Evolutionary conservation across 2,888 invertebrate species (phyloP).

Genomic region (Desoria tigrina): DNA sequence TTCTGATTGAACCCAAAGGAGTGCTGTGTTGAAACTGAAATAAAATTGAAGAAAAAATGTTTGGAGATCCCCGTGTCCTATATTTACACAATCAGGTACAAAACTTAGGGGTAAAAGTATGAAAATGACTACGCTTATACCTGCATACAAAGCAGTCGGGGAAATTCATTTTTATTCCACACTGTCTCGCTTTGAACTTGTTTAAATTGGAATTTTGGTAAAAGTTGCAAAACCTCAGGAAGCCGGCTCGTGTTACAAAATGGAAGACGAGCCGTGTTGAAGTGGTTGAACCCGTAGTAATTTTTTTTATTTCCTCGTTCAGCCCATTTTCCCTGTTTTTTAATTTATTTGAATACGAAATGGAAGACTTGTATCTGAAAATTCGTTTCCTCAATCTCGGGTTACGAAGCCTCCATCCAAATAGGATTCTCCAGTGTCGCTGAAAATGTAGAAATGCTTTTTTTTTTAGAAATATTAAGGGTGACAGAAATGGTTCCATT

Average conservation of each 20-base stretch:
- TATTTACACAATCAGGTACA: slow-evolving; percentile 31
- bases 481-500: slow-evolving; percentile 4
- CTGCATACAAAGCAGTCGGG: no score
- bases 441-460: background rate
- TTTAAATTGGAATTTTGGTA: background rate
- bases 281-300: background rate
- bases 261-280: background rate
- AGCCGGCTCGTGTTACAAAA: background rate
- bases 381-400: no score
- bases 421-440: background rate
- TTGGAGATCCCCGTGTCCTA: slow-evolving; percentile 24
- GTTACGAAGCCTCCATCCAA: no score
- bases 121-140: no score
- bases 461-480: background rate
- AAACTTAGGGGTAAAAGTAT: slow-evolving; percentile 2
- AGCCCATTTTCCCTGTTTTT: background rate
- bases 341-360: slow-evolving; percentile 1
- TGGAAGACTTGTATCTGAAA: background rate
- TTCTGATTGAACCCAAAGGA: slow-evolving; percentile 8
- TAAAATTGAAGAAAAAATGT: slow-evolving; percentile 13
- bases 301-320: background rate
- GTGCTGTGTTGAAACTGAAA: background rate
- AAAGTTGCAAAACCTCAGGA: background rate
- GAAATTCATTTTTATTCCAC: background rate
- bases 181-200: slow-evolving; percentile 1